A percentile compares a stretch with the other conserved stretches of the same genome.
Evolutionary conservation across 2,888 invertebrate species (phyloP).

Genomic region (Daptonema setosum): DNA sequence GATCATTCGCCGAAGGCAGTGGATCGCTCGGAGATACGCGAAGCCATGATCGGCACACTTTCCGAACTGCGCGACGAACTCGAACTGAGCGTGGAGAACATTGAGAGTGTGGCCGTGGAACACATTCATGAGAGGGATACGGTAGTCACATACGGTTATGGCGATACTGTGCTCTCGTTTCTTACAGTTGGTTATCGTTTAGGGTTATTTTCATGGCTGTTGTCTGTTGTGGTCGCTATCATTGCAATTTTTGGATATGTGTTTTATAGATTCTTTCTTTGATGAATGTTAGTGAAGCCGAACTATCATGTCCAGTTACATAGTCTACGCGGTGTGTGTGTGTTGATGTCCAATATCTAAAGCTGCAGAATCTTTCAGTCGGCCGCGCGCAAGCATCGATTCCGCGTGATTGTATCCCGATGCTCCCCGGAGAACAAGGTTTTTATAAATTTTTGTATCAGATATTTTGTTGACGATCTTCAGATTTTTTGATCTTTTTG

Average conservation of each 20-base stretch:
- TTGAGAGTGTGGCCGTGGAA: neutral
- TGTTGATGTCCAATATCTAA: too few species aligned
- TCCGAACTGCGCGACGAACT: neutral
- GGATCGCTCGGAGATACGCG: neutral
- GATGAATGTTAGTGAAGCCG: too few species aligned
- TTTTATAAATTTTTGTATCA: too few species aligned
- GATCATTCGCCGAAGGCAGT: neutral
- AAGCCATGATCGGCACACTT: neutral
- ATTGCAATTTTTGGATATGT: too few species aligned
- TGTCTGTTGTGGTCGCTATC: too few species aligned
- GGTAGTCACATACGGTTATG: neutral
- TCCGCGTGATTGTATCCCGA: neutral
- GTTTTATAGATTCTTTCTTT: too few species aligned
- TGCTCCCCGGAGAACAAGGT: neutral
- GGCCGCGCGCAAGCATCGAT: neutral
- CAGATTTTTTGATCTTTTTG: too few species aligned
- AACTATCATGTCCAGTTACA: too few species aligned
- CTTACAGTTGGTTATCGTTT: neutral
- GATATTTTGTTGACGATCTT: too few species aligned
- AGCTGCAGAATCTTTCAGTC: too few species aligned
- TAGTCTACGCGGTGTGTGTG: too few species aligned
- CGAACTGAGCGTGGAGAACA: neutral
- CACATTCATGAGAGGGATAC: neutral
- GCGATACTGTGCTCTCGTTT: neutral
- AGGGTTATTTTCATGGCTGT: too few species aligned